phyloP scores from a whole-genome alignment of 2,113 vertebrate genomes.

The Gambusia holbrooki region DNA sequence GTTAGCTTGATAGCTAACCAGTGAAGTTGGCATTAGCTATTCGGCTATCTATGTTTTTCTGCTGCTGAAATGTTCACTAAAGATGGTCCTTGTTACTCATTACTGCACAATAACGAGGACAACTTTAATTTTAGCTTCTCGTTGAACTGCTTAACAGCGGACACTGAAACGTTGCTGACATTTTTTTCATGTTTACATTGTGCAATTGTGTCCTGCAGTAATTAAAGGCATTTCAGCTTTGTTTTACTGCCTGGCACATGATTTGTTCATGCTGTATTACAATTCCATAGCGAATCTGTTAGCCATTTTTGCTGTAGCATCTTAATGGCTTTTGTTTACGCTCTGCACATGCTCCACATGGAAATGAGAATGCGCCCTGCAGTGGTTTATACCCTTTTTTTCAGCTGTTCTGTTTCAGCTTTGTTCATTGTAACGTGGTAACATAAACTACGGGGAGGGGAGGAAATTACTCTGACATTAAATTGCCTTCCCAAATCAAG shows the following conservation, averaged over 20 bases:
- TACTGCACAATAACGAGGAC: background rate
- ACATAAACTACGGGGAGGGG: background rate
- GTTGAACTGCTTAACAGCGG: accelerated
- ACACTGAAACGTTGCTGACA: background rate
- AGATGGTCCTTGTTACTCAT: conserved; percentile 23
- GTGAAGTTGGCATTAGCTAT: conserved; percentile 59
- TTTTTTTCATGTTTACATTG: background rate
- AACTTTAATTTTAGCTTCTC: background rate
- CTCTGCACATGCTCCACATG: background rate
- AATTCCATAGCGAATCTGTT: conserved; percentile 36
- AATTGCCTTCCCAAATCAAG: background rate
- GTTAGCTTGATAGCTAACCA: conserved; percentile 69
- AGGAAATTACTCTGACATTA: background rate
- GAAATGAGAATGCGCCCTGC: background rate
- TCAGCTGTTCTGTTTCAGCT: background rate
- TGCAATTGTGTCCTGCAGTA: conserved; percentile 11
- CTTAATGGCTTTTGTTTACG: conserved; percentile 10
- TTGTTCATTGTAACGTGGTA: background rate
- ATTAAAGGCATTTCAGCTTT: conserved; percentile 19
- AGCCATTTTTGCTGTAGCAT: conserved; percentile 46
- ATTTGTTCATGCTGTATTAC: conserved; percentile 16
- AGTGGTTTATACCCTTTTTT: background rate
- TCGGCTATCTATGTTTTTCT: conserved; percentile 41
- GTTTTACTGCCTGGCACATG: conserved; percentile 10
- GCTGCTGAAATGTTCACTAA: conserved; percentile 3